phyloP scores from a whole-genome alignment of 1,140 invertebrate genomes.

The Bombus waltoni region DNA sequence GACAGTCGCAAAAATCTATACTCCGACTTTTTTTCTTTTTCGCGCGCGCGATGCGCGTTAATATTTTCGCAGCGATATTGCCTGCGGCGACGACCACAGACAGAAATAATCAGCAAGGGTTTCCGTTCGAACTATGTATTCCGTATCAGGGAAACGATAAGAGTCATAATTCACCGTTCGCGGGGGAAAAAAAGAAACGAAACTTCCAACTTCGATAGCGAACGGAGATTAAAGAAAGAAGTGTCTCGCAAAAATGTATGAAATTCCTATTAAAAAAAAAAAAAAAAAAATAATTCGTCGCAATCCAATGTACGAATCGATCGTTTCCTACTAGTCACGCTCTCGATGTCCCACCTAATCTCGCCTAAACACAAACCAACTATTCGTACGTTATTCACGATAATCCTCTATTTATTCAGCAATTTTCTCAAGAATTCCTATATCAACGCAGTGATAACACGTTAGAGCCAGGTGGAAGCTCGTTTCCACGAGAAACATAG shows the following conservation, averaged over 20 bases:
- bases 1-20: not conserved
- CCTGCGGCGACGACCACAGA: not conserved
- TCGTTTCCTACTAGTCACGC: too few species aligned
- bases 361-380: too few species aligned
- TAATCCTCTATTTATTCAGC: too few species aligned
- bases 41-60: not conserved
- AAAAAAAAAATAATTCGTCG: not conserved
- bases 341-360: too few species aligned
- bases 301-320: not conserved
- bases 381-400: too few species aligned
- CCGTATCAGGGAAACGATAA: not conserved
- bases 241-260: too few species aligned
- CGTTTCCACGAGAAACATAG: not conserved
- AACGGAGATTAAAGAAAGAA: not conserved
- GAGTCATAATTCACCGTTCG: not conserved
- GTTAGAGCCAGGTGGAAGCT: not conserved
- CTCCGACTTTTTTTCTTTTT: too few species aligned
- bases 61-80: not conserved
- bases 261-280: slow-evolving; percentile 33
- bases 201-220: not conserved
- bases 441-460: too few species aligned
- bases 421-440: too few species aligned
- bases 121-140: not conserved
- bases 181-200: not conserved
- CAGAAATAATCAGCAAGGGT: not conserved